These are phyloP conservation scores for Anniella stebbinsi DNA, from an alignment of 2,797 vertebrate species.

Conservation along the genomic window DNA sequence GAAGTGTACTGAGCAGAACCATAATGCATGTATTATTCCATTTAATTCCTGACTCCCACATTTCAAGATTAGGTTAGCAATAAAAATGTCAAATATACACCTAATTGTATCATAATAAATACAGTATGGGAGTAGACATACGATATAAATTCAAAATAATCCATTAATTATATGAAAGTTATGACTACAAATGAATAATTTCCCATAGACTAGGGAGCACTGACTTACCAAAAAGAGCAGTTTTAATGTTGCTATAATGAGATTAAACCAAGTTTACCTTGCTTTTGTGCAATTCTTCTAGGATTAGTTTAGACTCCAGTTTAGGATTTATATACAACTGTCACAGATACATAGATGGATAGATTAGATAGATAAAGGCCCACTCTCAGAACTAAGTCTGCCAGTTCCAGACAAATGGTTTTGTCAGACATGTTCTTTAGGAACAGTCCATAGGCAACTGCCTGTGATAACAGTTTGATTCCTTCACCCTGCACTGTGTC, in stretches of 20 bases:
- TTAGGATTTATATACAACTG: neutral
- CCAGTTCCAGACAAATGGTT: neutral
- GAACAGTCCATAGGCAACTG: neutral
- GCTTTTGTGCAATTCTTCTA: conserved; percentile 10
- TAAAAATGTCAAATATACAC: conserved; percentile 46
- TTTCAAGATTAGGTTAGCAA: conserved; percentile 36
- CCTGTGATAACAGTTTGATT: neutral
- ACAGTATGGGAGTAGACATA: conserved; percentile 11
- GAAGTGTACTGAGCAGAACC: conserved; percentile 21
- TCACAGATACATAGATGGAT: no score
- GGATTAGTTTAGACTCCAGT: neutral
- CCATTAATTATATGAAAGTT: neutral
- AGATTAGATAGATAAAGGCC: neutral
- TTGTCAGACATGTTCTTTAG: neutral
- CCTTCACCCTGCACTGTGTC: neutral
- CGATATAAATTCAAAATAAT: conserved; percentile 42
- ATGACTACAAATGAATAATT: conserved; percentile 32
- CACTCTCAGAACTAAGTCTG: neutral
- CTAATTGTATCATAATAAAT: conserved; percentile 45
- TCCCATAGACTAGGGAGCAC: conserved; percentile 12
- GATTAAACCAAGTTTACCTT: conserved; percentile 16
- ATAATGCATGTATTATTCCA: conserved; percentile 15
- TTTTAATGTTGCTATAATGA: neutral
- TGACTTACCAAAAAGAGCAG: conserved; percentile 9
- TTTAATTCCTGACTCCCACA: conserved; percentile 39